These are phyloP conservation scores for Triplophysa bombifrons DNA, from an alignment of 2,797 vertebrate genomes.

Conservation along the genomic window DNA sequence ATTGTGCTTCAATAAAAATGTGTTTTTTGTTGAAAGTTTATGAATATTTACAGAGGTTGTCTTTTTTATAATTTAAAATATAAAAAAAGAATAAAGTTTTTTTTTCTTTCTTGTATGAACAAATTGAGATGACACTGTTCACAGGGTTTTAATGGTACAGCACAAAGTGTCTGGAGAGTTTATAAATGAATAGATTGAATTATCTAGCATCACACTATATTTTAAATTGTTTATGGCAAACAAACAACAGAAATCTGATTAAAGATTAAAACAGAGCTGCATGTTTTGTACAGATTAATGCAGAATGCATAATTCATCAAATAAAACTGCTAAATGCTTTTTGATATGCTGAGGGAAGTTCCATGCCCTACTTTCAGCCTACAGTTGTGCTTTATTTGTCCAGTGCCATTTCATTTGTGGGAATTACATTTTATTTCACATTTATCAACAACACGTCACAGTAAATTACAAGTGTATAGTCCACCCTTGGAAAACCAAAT, in stretches of 20 bases:
- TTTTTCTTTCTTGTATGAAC: neutral
- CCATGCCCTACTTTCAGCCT: constrained; percentile 32
- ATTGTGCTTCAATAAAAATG: neutral
- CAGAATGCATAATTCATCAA: constrained; percentile 60
- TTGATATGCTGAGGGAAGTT: constrained; percentile 44
- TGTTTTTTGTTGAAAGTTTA: neutral
- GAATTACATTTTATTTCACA: neutral
- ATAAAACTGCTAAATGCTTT: constrained; percentile 50
- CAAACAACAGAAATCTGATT: constrained; percentile 24
- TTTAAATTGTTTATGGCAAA: constrained; percentile 10
- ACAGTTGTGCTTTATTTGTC: constrained; percentile 5
- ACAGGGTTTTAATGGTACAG: neutral
- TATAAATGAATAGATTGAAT: constrained; percentile 12
- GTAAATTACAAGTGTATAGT: neutral
- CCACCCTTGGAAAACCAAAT: constrained; percentile 1
- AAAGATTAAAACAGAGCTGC: constrained; percentile 43
- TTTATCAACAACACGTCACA: neutral
- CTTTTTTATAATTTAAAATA: constrained; percentile 15
- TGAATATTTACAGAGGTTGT: constrained; percentile 14
- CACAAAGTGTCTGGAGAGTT: neutral
- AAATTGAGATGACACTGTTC: constrained; percentile 3
- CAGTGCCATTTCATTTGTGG: neutral
- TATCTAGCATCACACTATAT: constrained; percentile 14
- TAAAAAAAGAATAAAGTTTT: neutral
- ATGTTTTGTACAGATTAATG: constrained; percentile 49